A percentile compares a stretch with the other conserved stretches of the same genome.
Conservation (phyloP, 2,113 vertebrate genomes). For the Apteryx owenii region DNA sequence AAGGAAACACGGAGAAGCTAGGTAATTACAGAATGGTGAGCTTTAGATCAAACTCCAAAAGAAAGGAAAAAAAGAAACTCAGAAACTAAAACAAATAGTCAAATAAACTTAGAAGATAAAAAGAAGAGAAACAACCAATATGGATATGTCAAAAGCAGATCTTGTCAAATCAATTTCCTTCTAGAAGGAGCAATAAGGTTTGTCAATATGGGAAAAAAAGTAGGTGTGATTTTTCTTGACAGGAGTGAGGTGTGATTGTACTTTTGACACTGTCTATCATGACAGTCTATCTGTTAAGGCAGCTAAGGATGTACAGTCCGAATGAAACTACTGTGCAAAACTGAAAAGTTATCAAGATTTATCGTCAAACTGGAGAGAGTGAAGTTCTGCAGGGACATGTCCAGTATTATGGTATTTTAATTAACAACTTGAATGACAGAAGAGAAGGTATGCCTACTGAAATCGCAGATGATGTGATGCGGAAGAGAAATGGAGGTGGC, state of each 20-base stretch:
- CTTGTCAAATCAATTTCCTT: not conserved
- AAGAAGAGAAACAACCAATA: not conserved
- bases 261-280: not conserved
- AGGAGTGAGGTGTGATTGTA: not conserved
- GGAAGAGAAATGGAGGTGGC: not conserved
- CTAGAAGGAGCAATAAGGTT: not conserved
- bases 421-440: not conserved
- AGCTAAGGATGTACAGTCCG: not conserved
- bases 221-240: not conserved
- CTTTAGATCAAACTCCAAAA: not conserved
- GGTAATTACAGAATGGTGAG: not conserved
- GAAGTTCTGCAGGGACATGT: not conserved
- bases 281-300: not conserved
- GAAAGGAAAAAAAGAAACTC: not conserved
- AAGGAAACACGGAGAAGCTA: not conserved
- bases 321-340: not conserved
- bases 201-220: not conserved
- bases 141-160: not conserved
- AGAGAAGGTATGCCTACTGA: not conserved
- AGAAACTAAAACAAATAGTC: not conserved
- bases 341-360: not conserved
- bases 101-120: not conserved
- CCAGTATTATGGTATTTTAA: not conserved
- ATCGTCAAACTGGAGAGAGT: not conserved
- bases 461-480: not conserved